These are phyloP conservation scores for Malurus leucopterus DNA, from an alignment of 2,797 vertebrate species.

Conservation along the genomic window DNA sequence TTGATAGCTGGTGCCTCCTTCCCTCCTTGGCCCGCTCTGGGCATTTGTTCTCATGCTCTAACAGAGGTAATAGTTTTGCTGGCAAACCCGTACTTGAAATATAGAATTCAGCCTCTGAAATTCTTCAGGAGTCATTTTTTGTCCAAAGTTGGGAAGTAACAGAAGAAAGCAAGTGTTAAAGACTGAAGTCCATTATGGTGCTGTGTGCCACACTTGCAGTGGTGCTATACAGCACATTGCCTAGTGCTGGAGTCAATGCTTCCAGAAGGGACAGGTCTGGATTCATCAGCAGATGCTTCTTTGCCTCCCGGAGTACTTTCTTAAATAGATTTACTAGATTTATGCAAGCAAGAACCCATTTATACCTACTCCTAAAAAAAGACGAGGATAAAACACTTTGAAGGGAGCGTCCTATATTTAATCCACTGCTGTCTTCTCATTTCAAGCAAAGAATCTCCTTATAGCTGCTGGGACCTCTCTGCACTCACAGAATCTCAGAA, in stretches of 20 bases:
- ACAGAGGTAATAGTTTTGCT: not conserved
- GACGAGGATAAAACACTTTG: not conserved
- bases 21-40: not conserved
- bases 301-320: not conserved
- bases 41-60: not conserved
- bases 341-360: not conserved
- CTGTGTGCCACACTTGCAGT: not conserved
- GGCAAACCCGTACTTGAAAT: constrained; percentile 70
- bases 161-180: not conserved
- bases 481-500: not conserved
- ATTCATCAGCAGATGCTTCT: not conserved
- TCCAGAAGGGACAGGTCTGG: not conserved
- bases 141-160: constrained; percentile 64
- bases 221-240: not conserved
- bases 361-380: not conserved
- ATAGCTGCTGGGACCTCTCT: not conserved
- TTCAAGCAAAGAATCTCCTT: not conserved
- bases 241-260: not conserved
- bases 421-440: not conserved
- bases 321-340: not conserved
- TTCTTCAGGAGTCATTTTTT: constrained; percentile 70
- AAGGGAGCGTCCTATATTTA: not conserved
- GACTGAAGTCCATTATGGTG: not conserved
- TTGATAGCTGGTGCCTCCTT: not conserved
- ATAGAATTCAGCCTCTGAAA: constrained; percentile 69